A percentile compares a stretch with the other conserved stretches of the same genome.
Conservation (phyloP, 2,113 vertebrate species). For the Pelvicachromis taeniatus region DNA sequence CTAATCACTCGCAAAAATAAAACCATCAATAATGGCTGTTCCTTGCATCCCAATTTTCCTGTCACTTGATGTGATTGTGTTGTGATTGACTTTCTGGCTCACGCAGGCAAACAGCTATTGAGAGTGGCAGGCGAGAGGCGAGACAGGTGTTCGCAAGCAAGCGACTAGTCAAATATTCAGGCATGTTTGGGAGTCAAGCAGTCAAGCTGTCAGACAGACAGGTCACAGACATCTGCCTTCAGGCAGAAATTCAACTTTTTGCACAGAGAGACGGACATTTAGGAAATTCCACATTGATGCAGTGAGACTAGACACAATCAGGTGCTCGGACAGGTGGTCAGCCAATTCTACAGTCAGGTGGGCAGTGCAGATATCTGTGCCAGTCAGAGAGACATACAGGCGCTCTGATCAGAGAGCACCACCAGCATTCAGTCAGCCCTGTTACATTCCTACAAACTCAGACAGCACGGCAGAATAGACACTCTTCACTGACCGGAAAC, state of each 20-base stretch:
- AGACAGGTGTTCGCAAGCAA: neutral
- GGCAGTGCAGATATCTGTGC: neutral
- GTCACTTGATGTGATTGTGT: neutral
- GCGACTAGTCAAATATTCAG: neutral
- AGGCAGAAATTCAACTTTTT: neutral
- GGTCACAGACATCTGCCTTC: neutral
- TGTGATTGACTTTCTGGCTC: neutral
- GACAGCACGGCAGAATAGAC: constrained; percentile 23
- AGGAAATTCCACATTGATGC: constrained; percentile 18
- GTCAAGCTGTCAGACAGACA: neutral
- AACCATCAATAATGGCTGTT: neutral
- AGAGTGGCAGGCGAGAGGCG: neutral
- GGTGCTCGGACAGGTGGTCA: constrained; percentile 8
- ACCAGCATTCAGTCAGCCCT: constrained; percentile 5
- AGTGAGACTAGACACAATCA: neutral
- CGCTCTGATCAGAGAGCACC: constrained; percentile 32
- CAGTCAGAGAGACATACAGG: neutral
- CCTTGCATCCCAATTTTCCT: neutral
- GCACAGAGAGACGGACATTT: neutral
- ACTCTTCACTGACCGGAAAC: constrained; percentile 17
- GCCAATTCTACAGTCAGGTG: neutral
- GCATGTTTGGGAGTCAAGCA: neutral
- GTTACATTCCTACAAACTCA: constrained; percentile 17
- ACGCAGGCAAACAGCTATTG: neutral
- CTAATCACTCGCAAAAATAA: neutral